phyloP scores from a whole-genome alignment of 2,113 vertebrate species.

The Sula dactylatra region DNA sequence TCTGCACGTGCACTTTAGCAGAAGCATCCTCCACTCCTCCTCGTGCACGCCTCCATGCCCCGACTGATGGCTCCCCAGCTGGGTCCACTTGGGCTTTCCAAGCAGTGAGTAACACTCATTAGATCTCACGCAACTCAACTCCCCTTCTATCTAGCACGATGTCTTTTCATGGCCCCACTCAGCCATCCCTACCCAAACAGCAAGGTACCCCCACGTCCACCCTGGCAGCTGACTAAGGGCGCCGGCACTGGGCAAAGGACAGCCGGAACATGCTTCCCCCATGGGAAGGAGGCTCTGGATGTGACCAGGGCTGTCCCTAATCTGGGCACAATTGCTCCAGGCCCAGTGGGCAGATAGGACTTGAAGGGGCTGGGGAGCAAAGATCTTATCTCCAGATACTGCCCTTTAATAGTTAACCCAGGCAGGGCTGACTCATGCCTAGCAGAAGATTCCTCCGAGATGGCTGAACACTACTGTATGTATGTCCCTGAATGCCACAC shows the following conservation, averaged over 20 bases:
- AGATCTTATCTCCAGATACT: background rate
- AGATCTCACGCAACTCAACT: background rate
- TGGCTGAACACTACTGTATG: background rate
- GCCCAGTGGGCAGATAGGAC: background rate
- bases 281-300: background rate
- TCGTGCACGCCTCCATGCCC: accelerated
- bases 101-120: accelerated
- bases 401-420: background rate
- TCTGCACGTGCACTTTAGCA: accelerated
- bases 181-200: background rate
- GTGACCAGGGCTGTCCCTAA: background rate
- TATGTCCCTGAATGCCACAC: background rate
- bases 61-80: background rate
- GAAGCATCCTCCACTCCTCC: background rate
- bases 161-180: accelerated
- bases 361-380: background rate
- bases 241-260: background rate
- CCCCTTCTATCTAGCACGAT: accelerated
- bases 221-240: background rate
- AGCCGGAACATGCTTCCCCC: background rate
- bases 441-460: background rate
- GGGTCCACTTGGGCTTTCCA: background rate
- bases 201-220: accelerated
- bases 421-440: slow-evolving; percentile 17
- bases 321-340: background rate